A percentile compares a stretch with the other conserved stretches of the same genome.
Conservation (phyloP, 2,888 invertebrate genomes). For the Rotaria sp. region DNA sequence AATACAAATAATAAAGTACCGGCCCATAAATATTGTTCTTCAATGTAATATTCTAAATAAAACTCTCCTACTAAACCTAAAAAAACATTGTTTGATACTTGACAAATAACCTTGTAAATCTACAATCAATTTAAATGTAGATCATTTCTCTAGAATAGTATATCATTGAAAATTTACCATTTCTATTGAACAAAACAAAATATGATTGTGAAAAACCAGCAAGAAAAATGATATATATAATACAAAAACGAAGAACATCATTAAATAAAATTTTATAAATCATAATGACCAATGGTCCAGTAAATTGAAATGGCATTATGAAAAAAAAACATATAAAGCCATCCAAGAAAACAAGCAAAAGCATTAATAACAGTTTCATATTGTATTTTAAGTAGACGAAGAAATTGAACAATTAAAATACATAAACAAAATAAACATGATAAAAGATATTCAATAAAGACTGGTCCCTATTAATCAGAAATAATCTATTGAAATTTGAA, state of each 20-base stretch:
- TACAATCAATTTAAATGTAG: not conserved
- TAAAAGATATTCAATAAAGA: not conserved
- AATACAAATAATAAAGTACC: conserved; percentile 61
- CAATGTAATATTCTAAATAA: not conserved
- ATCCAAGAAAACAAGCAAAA: not conserved
- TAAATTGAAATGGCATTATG: not conserved
- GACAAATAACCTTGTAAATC: not conserved
- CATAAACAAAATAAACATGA: not conserved
- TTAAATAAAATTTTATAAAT: conserved; percentile 96
- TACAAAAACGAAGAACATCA: conserved; percentile 84
- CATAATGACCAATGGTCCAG: conserved; percentile 95
- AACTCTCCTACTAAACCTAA: not conserved
- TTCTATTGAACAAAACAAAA: conserved; percentile 33
- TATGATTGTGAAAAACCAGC: conserved; percentile 91
- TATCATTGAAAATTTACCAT: not conserved
- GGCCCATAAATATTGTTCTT: not conserved
- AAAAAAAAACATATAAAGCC: conserved; percentile 10
- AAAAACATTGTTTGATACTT: not conserved
- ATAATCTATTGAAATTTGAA: not conserved
- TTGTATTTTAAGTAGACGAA: not conserved
- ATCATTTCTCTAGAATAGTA: too few species aligned
- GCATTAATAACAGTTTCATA: not conserved
- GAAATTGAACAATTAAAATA: not conserved
- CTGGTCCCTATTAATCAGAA: not conserved
- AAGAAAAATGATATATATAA: conserved; percentile 90